Evolutionary conservation across 2,888 invertebrate genomes (phyloP).

Genomic region (Pristionchus japonicus): DNA sequence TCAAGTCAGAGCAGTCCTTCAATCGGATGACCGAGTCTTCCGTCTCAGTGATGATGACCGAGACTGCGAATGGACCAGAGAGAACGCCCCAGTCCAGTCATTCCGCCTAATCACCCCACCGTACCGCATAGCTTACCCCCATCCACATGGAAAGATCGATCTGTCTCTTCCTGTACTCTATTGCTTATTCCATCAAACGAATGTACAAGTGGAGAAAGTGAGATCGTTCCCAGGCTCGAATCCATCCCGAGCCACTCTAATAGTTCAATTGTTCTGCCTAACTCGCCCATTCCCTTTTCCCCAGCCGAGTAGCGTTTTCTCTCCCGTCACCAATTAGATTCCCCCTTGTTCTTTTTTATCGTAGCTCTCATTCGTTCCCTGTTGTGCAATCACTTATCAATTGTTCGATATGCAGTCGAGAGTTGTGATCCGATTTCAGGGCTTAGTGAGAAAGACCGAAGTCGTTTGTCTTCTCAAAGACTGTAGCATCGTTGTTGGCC

Average conservation of each 20-base stretch:
- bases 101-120: conserved; percentile 12
- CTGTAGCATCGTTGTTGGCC: conserved; percentile 22
- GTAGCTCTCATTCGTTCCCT: not conserved
- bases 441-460: not conserved
- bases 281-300: not conserved
- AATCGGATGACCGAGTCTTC: conserved; percentile 72
- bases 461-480: not conserved
- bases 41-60: conserved; percentile 56
- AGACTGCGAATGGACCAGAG: conserved; percentile 6
- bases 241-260: not conserved
- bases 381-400: conserved; percentile 41
- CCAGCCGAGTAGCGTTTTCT: not conserved
- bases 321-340: not conserved
- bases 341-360: not conserved
- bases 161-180: not conserved
- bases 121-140: conserved; percentile 33
- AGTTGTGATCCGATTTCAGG: not conserved
- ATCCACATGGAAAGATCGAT: not conserved
- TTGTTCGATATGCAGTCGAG: conserved; percentile 14
- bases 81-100: conserved; percentile 15
- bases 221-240: not conserved
- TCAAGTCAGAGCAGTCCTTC: conserved; percentile 79
- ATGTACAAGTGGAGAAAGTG: not conserved
- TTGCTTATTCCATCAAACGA: not conserved
- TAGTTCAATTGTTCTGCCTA: conserved; percentile 3